A percentile compares a stretch with the other conserved stretches of the same genome.
These are phyloP conservation scores for Tupiocoris notatus DNA, from an alignment of 2,888 invertebrate genomes.

Conservation along the genomic window DNA sequence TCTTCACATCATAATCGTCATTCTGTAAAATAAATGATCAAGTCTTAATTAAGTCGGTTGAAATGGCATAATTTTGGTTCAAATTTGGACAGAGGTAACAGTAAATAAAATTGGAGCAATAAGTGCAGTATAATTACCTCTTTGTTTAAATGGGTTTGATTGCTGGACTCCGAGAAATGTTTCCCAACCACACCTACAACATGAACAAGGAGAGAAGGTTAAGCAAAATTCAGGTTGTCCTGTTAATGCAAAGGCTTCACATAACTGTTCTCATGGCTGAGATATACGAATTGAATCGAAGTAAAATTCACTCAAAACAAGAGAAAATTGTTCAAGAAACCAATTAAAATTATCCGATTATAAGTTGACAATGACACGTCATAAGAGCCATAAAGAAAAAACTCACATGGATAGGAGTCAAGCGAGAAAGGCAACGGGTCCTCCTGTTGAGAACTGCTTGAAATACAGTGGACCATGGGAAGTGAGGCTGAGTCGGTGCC, in stretches of 20 bases:
- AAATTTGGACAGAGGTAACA: too few species aligned
- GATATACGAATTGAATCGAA: too few species aligned
- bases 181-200: constrained; percentile 23
- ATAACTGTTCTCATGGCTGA: too few species aligned
- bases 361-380: too few species aligned
- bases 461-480: constrained; percentile 83
- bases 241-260: too few species aligned
- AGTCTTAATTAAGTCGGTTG: neutral
- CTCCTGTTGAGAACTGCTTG: constrained; percentile 66
- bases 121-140: constrained; percentile 44
- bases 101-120: too few species aligned
- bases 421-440: constrained; percentile 36
- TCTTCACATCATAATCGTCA: constrained; percentile 42
- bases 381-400: too few species aligned
- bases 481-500: constrained; percentile 45
- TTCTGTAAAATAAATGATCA: constrained; percentile 33
- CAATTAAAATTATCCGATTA: too few species aligned
- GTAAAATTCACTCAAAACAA: too few species aligned
- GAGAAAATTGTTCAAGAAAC: too few species aligned
- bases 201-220: neutral
- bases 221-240: too few species aligned
- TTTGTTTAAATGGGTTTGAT: constrained; percentile 42
- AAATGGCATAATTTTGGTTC: neutral
- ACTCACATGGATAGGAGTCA: constrained; percentile 43
- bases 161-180: constrained; percentile 20